A percentile compares a stretch with the other conserved stretches of the same genome.
Conservation (phyloP, 2,113 vertebrate genomes). For the Hystrix brachyura region DNA sequence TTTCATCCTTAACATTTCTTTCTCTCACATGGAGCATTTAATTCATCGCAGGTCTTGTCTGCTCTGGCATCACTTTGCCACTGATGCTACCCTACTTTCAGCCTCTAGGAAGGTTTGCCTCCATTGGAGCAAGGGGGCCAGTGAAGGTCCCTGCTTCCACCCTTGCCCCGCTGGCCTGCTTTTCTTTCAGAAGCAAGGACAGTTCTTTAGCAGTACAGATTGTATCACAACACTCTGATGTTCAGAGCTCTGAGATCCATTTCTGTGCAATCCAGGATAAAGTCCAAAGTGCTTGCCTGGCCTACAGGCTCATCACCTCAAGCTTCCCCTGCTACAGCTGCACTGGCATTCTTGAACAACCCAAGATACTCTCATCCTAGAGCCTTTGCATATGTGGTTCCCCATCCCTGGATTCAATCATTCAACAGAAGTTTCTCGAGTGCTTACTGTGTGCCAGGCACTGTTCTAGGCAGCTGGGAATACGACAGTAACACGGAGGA, state of each 20-base stretch:
- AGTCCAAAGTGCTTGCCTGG: background rate
- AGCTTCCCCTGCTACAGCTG: background rate
- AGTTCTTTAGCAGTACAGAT: background rate
- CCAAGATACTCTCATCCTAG: background rate
- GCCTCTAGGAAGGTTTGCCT: background rate
- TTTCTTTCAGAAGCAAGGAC: slow-evolving; percentile 21
- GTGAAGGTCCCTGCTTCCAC: background rate
- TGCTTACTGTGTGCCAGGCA: background rate
- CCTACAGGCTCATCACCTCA: background rate
- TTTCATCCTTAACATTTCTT: background rate
- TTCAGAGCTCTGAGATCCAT: background rate
- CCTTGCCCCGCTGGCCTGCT: background rate
- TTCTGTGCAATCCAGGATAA: background rate
- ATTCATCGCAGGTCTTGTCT: background rate
- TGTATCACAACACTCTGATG: background rate
- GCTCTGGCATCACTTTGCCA: background rate
- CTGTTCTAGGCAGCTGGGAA: background rate
- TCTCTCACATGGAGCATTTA: background rate
- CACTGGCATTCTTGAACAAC: background rate
- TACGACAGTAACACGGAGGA: background rate
- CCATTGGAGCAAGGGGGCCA: background rate
- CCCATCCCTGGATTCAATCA: background rate
- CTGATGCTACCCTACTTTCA: background rate
- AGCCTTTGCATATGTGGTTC: background rate
- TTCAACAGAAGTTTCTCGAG: background rate